Conservation (phyloP, 1,140 invertebrate genomes). For the Drosophila saltans region DNA sequence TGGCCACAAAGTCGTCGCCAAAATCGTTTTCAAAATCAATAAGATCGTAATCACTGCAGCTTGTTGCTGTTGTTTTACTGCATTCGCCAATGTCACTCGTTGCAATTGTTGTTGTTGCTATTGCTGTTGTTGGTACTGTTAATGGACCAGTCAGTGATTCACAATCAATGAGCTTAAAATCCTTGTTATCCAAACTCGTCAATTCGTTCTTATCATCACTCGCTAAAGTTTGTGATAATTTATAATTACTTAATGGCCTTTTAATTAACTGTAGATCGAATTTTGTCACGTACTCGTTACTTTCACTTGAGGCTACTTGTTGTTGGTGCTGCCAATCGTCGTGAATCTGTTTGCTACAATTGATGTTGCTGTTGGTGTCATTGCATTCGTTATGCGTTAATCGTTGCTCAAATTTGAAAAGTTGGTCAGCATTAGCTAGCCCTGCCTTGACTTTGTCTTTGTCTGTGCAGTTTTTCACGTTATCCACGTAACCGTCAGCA, state of each 20-base stretch:
- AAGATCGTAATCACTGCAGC: slow-evolving; percentile 64
- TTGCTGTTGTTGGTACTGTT: slow-evolving; percentile 7
- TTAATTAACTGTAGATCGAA: neutral
- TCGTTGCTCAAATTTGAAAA: slow-evolving; percentile 17
- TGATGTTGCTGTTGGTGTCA: slow-evolving; percentile 27
- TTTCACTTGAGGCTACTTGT: slow-evolving; percentile 13
- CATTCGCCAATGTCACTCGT: neutral
- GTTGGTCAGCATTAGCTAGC: neutral
- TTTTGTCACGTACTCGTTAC: slow-evolving; percentile 30
- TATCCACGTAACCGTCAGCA: slow-evolving; percentile 70
- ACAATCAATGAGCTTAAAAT: slow-evolving; percentile 46
- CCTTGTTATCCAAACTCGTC: neutral
- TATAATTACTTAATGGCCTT: neutral
- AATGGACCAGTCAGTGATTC: slow-evolving; percentile 36
- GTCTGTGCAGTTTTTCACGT: slow-evolving; percentile 52
- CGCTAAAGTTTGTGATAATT: neutral
- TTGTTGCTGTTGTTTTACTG: slow-evolving; percentile 50
- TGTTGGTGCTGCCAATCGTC: slow-evolving; percentile 3
- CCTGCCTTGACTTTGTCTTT: slow-evolving; percentile 3
- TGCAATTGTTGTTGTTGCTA: neutral
- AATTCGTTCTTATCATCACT: neutral
- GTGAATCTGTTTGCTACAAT: neutral
- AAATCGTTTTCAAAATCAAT: slow-evolving; percentile 72
- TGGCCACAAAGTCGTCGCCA: slow-evolving; percentile 75
- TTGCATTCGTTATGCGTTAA: slow-evolving; percentile 4